phyloP scores from a whole-genome alignment of 2,797 vertebrate species.

The Borostomias antarcticus region DNA sequence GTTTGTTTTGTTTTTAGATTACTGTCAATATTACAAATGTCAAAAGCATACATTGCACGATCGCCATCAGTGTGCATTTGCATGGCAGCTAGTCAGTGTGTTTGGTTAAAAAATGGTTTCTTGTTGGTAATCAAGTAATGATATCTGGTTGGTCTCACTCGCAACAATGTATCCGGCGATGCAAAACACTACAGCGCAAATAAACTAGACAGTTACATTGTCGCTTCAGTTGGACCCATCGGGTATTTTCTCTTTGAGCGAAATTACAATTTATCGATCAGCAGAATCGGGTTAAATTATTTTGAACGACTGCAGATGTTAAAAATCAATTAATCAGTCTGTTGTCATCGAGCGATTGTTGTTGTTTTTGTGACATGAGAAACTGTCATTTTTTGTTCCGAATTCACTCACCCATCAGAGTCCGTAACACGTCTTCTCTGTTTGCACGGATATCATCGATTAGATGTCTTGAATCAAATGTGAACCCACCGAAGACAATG shows the following conservation, averaged over 20 bases:
- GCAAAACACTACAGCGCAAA: background rate
- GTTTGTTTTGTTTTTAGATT: background rate
- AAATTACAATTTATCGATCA: slow-evolving; percentile 30
- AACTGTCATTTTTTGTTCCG: slow-evolving; percentile 52
- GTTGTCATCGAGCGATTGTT: background rate
- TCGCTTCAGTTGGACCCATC: slow-evolving; percentile 22
- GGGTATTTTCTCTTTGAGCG: slow-evolving; percentile 9
- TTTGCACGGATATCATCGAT: slow-evolving; percentile 24
- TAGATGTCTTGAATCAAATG: background rate
- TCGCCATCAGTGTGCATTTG: background rate
- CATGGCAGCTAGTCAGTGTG: background rate
- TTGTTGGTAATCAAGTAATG: background rate
- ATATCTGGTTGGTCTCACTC: slow-evolving; percentile 47
- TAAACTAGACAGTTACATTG: slow-evolving; percentile 11
- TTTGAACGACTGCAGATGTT: slow-evolving; percentile 1
- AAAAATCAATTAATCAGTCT: background rate
- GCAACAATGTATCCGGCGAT: slow-evolving; percentile 27
- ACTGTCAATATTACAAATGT: background rate
- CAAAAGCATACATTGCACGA: too few species aligned
- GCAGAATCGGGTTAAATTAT: slow-evolving; percentile 40
- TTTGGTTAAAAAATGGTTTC: background rate
- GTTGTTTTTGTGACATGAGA: background rate
- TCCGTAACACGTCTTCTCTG: slow-evolving; percentile 38
- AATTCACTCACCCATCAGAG: slow-evolving; percentile 53
- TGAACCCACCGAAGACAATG: background rate